Evolutionary conservation across 2,888 invertebrate species (phyloP), one percentile per base, ranked within the genome.

Genomic region (Nematopogon swammerdamellus): DNA sequence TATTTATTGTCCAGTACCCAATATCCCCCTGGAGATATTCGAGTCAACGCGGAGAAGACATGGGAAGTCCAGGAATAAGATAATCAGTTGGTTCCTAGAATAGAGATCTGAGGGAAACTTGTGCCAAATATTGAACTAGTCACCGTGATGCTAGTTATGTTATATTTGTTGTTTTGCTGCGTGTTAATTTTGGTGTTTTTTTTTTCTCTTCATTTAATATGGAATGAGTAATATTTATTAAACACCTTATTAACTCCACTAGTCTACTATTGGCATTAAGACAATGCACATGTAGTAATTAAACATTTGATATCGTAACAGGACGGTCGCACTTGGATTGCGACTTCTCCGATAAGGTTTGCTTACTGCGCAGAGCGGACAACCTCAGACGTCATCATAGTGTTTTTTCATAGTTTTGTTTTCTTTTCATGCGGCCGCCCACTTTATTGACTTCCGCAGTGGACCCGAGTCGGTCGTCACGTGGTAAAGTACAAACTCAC

Each of bases 401-500:
- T n/a, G n/a, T n/a, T n/a, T n/a, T n/a, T n/a, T n/a, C n/a, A n/a
- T n/a, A n/a, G n/a, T n/a, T n/a, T 59, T 57, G 60, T 65, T 60
- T 57, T 62, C 61, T 58, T 60, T 81, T 81, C 81, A 81, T 81
- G 81, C 81, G 80, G 80, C 79, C 70, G 79, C 72, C 51, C 79
- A 72, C 71, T 75, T 70, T 72, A n/a, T 70, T 79, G 79, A 72
- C 81, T 74, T 76, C 76, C 72, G 79, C 84, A 85, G 85, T 81
- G 82, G 85, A 85, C 72, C 82, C 82, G 75, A 80, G 72, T 67
- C 80, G 76, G 74, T 81, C 85, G 68, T 82, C 84, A 72, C 75
- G 84, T 70, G 85, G 85, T 84, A 85, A 85, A 74, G 85, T 85
- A 84, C 85, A 82, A 79, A 83, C 84, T 82, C 85, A 84, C 80